Evolutionary conservation across 2,797 vertebrate genomes (phyloP).

Genomic region (Eleutherodactylus coqui): DNA sequence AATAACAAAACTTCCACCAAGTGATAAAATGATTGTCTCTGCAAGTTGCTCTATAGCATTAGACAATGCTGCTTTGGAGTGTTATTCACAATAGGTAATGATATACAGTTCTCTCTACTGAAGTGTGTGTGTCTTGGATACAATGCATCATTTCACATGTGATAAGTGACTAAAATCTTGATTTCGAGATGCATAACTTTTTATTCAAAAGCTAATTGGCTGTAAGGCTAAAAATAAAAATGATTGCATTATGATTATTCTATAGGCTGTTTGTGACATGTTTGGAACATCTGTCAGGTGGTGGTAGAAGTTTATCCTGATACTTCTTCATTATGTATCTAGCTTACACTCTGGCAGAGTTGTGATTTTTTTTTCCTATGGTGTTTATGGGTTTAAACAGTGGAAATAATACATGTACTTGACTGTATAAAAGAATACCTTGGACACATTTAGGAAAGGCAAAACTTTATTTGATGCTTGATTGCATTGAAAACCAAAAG

Average conservation of each 20-base stretch:
- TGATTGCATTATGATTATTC: background rate
- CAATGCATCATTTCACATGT: background rate
- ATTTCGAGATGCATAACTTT: background rate
- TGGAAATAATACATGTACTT: background rate
- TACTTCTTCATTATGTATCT: background rate
- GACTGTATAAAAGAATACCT: background rate
- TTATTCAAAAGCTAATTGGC: background rate
- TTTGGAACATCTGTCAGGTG: background rate
- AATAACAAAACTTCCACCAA: conserved; percentile 61
- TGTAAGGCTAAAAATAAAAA: background rate
- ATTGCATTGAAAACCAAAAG: background rate
- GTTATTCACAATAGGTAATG: background rate
- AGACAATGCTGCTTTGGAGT: background rate
- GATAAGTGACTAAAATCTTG: background rate
- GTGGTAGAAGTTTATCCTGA: background rate
- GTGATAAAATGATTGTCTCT: conserved; percentile 64
- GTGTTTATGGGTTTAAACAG: no score
- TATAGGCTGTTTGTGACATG: background rate
- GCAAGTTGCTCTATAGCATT: conserved; percentile 31
- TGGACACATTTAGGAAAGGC: no score
- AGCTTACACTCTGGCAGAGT: no score
- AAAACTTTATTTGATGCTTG: no score
- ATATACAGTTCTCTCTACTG: background rate
- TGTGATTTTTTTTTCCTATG: no score
- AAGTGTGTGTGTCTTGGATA: background rate